Evolutionary conservation across 1,140 invertebrate genomes (phyloP).

Genomic region (Sesamia nonagrioides): DNA sequence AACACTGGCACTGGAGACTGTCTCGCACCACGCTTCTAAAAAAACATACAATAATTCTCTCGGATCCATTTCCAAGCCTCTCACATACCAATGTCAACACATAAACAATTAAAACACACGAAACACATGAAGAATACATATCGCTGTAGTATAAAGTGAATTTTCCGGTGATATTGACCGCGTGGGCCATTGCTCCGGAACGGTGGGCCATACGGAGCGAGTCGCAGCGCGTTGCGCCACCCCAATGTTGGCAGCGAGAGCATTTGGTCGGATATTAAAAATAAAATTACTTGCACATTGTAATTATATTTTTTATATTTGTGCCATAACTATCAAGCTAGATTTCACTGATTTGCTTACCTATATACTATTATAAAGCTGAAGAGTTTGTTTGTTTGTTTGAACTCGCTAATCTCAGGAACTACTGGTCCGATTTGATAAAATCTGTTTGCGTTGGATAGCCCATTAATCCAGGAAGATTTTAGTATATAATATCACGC

Average conservation of each 20-base stretch:
- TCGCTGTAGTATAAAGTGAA: conserved; percentile 67
- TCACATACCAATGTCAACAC: not conserved
- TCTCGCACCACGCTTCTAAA: not conserved
- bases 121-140: conserved; percentile 30
- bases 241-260: conserved; percentile 52
- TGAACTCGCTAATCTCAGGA: no score
- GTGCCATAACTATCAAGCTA: no score
- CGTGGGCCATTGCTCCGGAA: conserved; percentile 72
- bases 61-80: not conserved
- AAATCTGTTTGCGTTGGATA: no score
- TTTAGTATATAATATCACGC: no score
- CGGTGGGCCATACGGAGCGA: conserved; percentile 56
- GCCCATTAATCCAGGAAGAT: no score
- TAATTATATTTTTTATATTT: no score
- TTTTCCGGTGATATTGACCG: conserved; percentile 75
- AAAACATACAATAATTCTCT: not conserved
- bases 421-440: no score
- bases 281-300: not conserved
- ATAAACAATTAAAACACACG: conserved; percentile 17
- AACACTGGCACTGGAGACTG: no score
- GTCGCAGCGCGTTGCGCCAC: conserved; percentile 47
- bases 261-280: not conserved
- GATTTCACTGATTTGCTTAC: no score
- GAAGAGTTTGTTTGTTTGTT: no score
- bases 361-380: no score